Evolutionary conservation across 2,113 vertebrate species (phyloP).

Genomic region (Calidris pygmaea): DNA sequence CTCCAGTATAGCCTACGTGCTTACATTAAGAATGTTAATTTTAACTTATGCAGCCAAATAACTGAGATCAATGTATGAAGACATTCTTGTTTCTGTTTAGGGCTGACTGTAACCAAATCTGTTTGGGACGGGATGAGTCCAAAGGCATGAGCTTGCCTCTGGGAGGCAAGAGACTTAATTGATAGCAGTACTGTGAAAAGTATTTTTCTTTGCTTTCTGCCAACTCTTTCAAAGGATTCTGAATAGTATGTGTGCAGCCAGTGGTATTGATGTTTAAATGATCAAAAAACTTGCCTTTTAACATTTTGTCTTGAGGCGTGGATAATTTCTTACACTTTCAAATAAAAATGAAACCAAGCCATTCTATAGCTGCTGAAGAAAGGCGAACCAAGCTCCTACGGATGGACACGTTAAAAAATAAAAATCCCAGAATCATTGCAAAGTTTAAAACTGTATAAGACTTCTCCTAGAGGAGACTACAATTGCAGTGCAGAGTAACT

Average conservation of each 20-base stretch:
- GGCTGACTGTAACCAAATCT: not conserved
- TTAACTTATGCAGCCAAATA: not conserved
- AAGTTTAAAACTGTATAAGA: not conserved
- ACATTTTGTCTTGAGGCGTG: not conserved
- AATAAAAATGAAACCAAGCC: not conserved
- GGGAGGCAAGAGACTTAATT: not conserved
- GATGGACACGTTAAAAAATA: not conserved
- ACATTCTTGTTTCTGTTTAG: not conserved
- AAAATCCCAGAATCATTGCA: not conserved
- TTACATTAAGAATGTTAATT: not conserved
- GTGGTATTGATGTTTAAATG: constrained; percentile 24
- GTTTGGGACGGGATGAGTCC: not conserved
- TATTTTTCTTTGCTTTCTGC: not conserved
- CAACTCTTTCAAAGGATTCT: not conserved
- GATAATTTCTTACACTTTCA: not conserved
- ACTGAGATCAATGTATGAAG: not conserved
- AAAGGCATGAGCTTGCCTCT: not conserved
- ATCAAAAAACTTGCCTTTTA: constrained; percentile 14
- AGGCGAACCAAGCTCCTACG: not conserved
- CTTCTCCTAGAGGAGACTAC: not conserved
- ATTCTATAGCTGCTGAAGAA: not conserved
- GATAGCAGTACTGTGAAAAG: not conserved
- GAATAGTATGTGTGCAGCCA: not conserved
- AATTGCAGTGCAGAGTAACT: not conserved
- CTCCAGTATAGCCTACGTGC: not conserved